Percentiles rank a stretch among this genome's conserved stretches.
Conservation (phyloP, 2,113 vertebrate species). For the Gulo gulo region DNA sequence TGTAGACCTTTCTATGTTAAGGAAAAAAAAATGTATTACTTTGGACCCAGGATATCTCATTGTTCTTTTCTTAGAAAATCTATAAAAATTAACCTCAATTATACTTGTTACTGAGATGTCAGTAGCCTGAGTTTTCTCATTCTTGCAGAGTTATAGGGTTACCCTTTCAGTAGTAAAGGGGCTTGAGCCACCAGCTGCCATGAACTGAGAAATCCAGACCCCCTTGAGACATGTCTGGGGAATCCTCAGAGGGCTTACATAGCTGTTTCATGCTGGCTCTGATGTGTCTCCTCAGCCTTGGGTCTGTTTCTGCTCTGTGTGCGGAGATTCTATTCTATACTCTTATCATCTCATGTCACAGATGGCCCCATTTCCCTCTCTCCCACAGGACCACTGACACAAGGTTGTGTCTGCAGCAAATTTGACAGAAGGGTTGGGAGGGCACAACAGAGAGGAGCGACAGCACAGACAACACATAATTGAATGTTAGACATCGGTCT, state of each 20-base stretch:
- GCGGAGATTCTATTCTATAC: neutral
- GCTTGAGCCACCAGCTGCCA: neutral
- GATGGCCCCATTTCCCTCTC: fast-evolving
- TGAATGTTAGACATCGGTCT: too few relatives aligned
- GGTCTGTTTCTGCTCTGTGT: neutral
- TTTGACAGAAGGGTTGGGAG: neutral
- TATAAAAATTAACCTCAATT: neutral
- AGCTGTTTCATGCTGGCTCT: neutral
- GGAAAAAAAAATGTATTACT: neutral
- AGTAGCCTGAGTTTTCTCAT: neutral
- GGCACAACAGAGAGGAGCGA: neutral
- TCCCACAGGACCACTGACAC: neutral
- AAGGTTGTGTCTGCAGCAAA: neutral
- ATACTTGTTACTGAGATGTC: neutral
- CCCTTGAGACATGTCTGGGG: neutral
- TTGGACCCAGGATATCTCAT: neutral
- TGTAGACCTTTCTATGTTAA: neutral
- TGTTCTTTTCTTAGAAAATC: neutral
- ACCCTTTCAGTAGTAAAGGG: neutral
- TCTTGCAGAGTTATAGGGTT: neutral
- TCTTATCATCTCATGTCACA: neutral
- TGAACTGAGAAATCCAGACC: neutral
- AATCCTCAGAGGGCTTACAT: neutral
- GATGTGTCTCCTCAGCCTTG: neutral
- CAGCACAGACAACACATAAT: neutral